Evolutionary conservation across 2,888 invertebrate genomes (phyloP), one percentile per base, ranked within the genome.

Genomic region (Andrena camellia): DNA sequence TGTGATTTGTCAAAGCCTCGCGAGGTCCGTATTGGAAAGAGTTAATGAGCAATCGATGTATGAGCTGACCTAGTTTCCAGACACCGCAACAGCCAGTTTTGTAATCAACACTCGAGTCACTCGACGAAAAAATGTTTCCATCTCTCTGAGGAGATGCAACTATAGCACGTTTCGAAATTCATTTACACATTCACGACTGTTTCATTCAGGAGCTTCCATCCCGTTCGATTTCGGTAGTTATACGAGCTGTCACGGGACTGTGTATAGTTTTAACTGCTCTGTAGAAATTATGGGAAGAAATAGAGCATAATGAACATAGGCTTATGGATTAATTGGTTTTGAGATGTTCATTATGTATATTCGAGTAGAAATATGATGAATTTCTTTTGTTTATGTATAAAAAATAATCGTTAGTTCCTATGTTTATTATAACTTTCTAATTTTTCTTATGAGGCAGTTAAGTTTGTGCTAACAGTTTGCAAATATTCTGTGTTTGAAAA

Each of bases 1-100:
- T 17, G 60, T 60, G 75, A 83, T 83, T 83, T 79, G 75, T 79
- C 75, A 75, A 64, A 78, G 59, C 62, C n/a, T n/a, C 42, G 42
- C 42, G 42, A 42, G 17, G 0, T 29, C 29, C 10, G 57, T 8
- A 6, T 35, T 1, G 57, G 52, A 67, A 72, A 66, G 17, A 69
- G 69, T 69, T 73, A 75, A 66, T 60, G 59, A 75, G 59, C 72
- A 78, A 73, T 78, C 31, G 73, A 73, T 64, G 42, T 50, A 78
- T 54, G 13, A 23, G 20, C 2, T 29, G 68, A 78, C 59, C 63
- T 68, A 75, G 68, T 63, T 78, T 31, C n/a, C 7, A 81, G 66
- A 72, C 63, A 8, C 54, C 29, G 33, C 35, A 26, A 57, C 35
- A 62, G 20, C 35, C 52, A 35, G 23, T 29, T 60, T 48, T 33